These are phyloP conservation scores for Heterotilapia buettikoferi DNA, from an alignment of 2,113 vertebrate species.

Conservation along the genomic window DNA sequence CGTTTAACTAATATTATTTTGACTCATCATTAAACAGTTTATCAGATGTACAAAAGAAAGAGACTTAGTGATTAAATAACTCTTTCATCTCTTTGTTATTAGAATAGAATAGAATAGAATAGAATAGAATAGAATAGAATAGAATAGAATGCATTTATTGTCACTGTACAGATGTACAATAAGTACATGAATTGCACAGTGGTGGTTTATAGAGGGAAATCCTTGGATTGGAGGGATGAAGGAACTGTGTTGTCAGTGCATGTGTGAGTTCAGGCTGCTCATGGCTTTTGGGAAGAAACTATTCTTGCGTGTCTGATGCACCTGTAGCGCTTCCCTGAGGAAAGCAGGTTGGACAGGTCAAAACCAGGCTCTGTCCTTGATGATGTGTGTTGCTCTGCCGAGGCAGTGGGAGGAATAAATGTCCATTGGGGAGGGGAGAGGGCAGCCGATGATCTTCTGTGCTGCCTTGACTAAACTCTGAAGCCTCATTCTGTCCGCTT, in stretches of 20 bases:
- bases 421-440: not conserved
- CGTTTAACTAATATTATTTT: not conserved
- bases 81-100: not conserved
- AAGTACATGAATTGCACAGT: not conserved
- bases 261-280: not conserved
- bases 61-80: not conserved
- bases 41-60: not conserved
- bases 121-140: not conserved
- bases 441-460: accelerated
- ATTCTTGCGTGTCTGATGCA: not conserved
- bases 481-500: not conserved
- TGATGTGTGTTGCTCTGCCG: not conserved
- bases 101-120: not conserved
- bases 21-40: not conserved
- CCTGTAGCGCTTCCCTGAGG: accelerated
- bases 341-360: not conserved
- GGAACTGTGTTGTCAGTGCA: not conserved
- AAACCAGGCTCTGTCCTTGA: not conserved
- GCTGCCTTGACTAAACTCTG: not conserved
- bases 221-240: not conserved
- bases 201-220: not conserved
- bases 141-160: not conserved
- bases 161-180: not conserved
- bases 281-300: not conserved
- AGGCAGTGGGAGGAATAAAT: not conserved